Base-by-base conservation (phyloP, 2,888 invertebrate species). In the Temnothorax ravouxi region DNA sequence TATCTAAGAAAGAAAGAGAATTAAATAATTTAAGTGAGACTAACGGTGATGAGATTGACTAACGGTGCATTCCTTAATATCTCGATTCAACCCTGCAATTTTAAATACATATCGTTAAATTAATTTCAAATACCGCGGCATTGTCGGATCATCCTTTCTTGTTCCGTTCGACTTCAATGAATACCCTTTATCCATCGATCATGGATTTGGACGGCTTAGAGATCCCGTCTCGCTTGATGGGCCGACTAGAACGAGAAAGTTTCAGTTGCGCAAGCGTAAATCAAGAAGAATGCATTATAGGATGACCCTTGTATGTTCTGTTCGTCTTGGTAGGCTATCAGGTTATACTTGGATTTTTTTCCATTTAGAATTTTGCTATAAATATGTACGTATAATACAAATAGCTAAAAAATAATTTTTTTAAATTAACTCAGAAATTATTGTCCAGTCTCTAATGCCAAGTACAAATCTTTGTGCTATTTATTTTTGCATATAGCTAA, bases 61-160 rank as follows among this genome's bases (percentile, higher is more conserved):
- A 29, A 29, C 29, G 29, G 29, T 29, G 29, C 29, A 3, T 29
- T 29, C 29, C 3, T 29, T 3, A 34, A 44, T 21, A 50, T 18
- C 15, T 44, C 38, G 74, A 75, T 75, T 47, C 47, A 21, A 62
- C 25, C 71, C 61, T 61, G 38, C 59, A 11, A n/a, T 25, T 61
- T n/a, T 71, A 38, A 11, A 59, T 64, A 5, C 50, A 21, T 62
- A 81, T 64, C 64, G 81, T 82, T 82, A 66, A 82, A 74, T 82
- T 74, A 82, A 82, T 64, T 71, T 62, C 21, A n/a, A 47, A 71
- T 72, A 64, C 21, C 54, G 38, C 64, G 13, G 29, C 21, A 38
- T 75, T 50, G 21, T 50, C 34, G 15, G 47, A 61, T 52, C 41
- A 9, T 50, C 38, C 18, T 64, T 52, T 41, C 50, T 18, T 50